A percentile compares a stretch with the other conserved stretches of the same genome.
Conservation (phyloP, 2,113 vertebrate species). For the Corapipo altera region DNA sequence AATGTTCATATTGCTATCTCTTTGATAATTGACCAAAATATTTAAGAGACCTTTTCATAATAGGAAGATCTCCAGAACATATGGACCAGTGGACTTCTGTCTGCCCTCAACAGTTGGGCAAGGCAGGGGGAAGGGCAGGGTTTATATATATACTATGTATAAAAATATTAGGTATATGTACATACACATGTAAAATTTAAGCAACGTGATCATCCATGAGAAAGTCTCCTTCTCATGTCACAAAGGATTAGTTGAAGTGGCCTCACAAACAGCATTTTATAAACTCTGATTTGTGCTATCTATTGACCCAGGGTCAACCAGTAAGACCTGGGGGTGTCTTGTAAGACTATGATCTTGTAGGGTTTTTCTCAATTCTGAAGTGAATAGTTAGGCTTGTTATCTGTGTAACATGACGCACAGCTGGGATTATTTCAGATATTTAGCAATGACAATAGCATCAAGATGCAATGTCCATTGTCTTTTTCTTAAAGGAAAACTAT, state of each 20-base stretch:
- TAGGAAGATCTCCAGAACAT: background rate
- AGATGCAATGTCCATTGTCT: background rate
- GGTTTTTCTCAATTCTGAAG: background rate
- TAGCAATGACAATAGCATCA: background rate
- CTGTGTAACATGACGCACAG: background rate
- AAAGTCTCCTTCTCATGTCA: background rate
- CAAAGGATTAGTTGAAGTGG: background rate
- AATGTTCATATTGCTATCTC: background rate
- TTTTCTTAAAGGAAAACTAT: background rate
- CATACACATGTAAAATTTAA: background rate
- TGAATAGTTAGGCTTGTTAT: background rate
- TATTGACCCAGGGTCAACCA: background rate
- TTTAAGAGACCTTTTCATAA: background rate
- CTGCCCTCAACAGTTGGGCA: background rate
- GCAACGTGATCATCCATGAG: background rate
- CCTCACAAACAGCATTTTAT: background rate
- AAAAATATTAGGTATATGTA: background rate
- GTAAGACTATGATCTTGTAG: background rate
- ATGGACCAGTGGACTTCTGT: background rate
- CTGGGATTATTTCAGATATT: background rate
- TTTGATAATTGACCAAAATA: background rate
- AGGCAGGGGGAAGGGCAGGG: rapidly evolving
- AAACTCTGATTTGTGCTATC: background rate
- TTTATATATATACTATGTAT: background rate
- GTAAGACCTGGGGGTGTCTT: background rate